Base-by-base conservation (phyloP, 2,797 vertebrate species). In the Myripristis jacobus region DNA sequence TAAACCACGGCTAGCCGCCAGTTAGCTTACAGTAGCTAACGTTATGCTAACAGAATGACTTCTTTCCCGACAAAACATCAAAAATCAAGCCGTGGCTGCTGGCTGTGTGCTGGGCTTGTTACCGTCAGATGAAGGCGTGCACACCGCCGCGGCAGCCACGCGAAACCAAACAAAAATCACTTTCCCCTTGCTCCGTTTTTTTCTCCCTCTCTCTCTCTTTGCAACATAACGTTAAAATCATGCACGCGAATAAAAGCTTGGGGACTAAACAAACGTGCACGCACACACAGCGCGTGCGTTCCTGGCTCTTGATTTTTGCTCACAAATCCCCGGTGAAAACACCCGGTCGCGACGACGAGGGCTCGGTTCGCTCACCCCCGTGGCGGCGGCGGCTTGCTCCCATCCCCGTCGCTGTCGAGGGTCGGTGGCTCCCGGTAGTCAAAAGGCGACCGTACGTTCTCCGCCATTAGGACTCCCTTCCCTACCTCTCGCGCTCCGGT, bases 381-480 rank as follows among this genome's bases (percentile, higher is more conserved):
- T 3, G 92, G 91, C 65, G 92, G 93, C 52, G 92, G 92, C 69
- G 94, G 94, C 29, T 95, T 95, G 85, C 93, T 92, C 64, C 94
- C 94, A 87, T 95, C 94, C 50, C 94, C 94, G 89, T 95, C 94
- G 87, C 94, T 95, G 90, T 95, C 94, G 88, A 95, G 94, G 83
- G 94, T 95, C 88, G 94, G 94, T 43, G 94, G 94, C 80, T 95
- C 94, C 89, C 94, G 93, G 92, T 95, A 95, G 89, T 95, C 94
- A 73, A 95, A 95, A 84, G 93, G 94, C 89, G 94, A 95, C 76
- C 94, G 93, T 70, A 95, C 94, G 87, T 91, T 94, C 92, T 95
- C 94, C 94, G 94, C 94, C 94, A 95, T 95, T 94, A 94, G 89
- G 86, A 87, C 92, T 92, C 85, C 90, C 89, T 89, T 91, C 80